Evolutionary conservation across 2,797 vertebrate species (phyloP).

Genomic region (Hoplostethus atlanticus): DNA sequence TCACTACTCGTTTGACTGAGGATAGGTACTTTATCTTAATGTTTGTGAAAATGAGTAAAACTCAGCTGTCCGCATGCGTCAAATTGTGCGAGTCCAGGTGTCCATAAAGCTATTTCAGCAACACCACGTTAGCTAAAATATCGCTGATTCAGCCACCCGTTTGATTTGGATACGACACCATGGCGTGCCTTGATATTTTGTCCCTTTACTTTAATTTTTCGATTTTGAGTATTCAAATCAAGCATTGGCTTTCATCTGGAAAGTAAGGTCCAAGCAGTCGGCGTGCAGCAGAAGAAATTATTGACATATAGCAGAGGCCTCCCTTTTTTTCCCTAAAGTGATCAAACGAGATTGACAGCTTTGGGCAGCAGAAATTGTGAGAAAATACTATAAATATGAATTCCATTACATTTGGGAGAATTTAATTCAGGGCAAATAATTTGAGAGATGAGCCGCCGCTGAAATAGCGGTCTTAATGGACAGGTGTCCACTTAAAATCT

Average conservation of each 20-base stretch:
- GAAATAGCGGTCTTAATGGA: constrained; percentile 85
- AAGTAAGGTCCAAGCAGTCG: constrained; percentile 4
- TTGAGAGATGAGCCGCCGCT: constrained; percentile 79
- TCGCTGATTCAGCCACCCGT: too few species aligned
- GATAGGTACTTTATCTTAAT: too few species aligned
- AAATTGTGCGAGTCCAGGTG: too few species aligned
- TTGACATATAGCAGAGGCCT: constrained; percentile 47
- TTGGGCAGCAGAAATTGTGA: constrained; percentile 47
- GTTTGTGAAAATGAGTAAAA: too few species aligned
- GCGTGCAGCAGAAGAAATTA: constrained; percentile 32
- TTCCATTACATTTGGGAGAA: constrained; percentile 85
- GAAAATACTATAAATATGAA: constrained; percentile 81
- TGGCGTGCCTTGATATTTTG: too few species aligned
- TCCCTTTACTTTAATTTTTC: neutral
- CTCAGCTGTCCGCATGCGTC: too few species aligned
- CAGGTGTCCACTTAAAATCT: constrained; percentile 89
- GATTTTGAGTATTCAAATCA: constrained; percentile 3
- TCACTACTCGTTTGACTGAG: too few species aligned
- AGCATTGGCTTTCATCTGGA: neutral
- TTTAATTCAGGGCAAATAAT: constrained; percentile 85
- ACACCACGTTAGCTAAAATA: too few species aligned
- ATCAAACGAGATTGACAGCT: constrained; percentile 47
- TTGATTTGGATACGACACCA: too few species aligned
- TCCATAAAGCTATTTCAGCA: too few species aligned
- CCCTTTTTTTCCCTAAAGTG: constrained; percentile 23